These are phyloP conservation scores for Tympanoctomys barrerae DNA, from an alignment of 2,797 vertebrate species.

Conservation along the genomic window DNA sequence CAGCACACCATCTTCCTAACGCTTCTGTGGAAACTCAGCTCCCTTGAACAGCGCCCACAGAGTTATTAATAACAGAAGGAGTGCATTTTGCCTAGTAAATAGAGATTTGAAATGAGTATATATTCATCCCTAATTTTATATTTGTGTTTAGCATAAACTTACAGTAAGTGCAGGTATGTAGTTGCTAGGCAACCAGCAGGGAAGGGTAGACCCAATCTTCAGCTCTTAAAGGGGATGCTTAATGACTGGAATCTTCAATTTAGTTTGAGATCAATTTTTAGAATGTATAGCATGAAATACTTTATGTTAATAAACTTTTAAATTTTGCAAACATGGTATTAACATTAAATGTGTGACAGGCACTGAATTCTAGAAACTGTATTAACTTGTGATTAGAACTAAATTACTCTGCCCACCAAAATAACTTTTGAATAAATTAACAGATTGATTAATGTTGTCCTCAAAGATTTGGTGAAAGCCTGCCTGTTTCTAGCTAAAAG, in stretches of 20 bases:
- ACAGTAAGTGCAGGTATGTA: conserved; percentile 63
- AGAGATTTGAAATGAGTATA: neutral
- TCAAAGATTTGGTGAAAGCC: conserved; percentile 74
- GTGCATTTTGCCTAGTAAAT: neutral
- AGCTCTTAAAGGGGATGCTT: conserved; percentile 81
- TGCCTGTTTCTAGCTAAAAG: conserved; percentile 62
- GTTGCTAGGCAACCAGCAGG: conserved; percentile 88
- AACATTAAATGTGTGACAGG: conserved; percentile 69
- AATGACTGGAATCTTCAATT: conserved; percentile 80
- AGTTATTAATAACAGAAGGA: conserved; percentile 38
- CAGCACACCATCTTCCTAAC: neutral
- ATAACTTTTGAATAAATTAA: conserved; percentile 88
- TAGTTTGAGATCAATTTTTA: conserved; percentile 82
- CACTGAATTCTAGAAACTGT: conserved; percentile 70
- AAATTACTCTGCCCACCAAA: conserved; percentile 84
- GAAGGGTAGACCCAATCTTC: conserved; percentile 76
- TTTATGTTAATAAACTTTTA: conserved; percentile 84
- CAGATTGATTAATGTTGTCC: conserved; percentile 81
- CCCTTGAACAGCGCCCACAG: neutral
- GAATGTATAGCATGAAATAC: conserved; percentile 81
- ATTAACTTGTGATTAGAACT: conserved; percentile 84
- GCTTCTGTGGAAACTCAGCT: neutral
- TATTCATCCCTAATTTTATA: conserved; percentile 57
- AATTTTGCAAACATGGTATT: conserved; percentile 75
- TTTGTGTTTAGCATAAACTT: conserved; percentile 77